These are phyloP conservation scores for Peromyscus polionotus DNA, from an alignment of 2,113 vertebrate genomes.

Conservation along the genomic window DNA sequence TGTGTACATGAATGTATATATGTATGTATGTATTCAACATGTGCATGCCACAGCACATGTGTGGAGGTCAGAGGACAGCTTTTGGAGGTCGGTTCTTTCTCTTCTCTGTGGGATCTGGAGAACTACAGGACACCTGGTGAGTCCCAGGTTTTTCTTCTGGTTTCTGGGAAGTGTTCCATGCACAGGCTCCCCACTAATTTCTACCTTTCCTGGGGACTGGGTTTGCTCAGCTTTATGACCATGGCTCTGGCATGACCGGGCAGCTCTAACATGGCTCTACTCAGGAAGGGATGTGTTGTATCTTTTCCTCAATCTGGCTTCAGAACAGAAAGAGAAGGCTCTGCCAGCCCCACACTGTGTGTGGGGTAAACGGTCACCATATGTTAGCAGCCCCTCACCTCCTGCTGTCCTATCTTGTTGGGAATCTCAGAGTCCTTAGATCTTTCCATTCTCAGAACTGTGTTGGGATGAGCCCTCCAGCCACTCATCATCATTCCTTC, in stretches of 20 bases:
- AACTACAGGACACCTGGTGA: background rate
- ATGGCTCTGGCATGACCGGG: background rate
- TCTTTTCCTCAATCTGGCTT: background rate
- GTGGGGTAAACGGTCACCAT: background rate
- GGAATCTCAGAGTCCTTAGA: background rate
- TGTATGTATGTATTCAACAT: background rate
- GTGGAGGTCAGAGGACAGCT: background rate
- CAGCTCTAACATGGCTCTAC: background rate
- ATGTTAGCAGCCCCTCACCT: background rate
- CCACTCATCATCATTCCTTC: accelerated
- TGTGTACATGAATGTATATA: background rate
- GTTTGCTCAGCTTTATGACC: background rate
- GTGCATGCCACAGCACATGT: no score
- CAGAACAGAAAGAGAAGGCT: background rate
- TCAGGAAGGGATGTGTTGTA: background rate
- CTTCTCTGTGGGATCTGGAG: background rate
- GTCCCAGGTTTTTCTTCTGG: background rate
- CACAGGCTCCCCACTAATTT: background rate
- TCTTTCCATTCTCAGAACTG: background rate
- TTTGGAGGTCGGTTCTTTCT: background rate
- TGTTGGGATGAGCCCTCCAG: background rate
- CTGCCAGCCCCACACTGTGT: no score
- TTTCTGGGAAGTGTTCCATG: no score
- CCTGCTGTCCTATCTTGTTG: background rate
- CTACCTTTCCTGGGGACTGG: no score